Conservation (phyloP, 1,140 invertebrate species). For the Brachionus calyciflorus region DNA sequence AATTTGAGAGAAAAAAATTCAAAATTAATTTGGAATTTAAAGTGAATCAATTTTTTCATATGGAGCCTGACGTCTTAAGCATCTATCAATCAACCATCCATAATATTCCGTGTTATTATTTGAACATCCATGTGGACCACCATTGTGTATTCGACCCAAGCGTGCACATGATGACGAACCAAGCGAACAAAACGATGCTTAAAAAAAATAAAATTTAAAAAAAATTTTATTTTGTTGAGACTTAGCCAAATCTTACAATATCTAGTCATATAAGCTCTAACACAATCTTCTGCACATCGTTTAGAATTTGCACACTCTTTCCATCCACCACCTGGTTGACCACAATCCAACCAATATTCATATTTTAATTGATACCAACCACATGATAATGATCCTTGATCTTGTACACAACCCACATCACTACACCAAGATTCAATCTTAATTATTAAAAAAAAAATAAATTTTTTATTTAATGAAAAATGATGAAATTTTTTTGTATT, state of each 20-base stretch:
- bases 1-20: neutral
- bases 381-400: conserved; percentile 48
- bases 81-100: conserved; percentile 29
- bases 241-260: conserved; percentile 40
- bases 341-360: conserved; percentile 46
- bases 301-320: conserved; percentile 48
- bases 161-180: conserved; percentile 47
- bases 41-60: conserved; percentile 43
- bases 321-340: conserved; percentile 45
- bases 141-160: conserved; percentile 49
- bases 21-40: conserved; percentile 1
- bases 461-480: neutral
- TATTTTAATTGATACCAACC: conserved; percentile 46
- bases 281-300: conserved; percentile 48
- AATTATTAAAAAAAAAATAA: neutral
- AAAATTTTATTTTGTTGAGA: neutral
- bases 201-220: neutral
- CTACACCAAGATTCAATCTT: conserved; percentile 52
- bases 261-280: conserved; percentile 48
- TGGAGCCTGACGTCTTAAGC: conserved; percentile 27
- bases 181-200: conserved; percentile 9
- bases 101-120: conserved; percentile 43
- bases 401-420: conserved; percentile 53
- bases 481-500: neutral
- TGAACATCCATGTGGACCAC: conserved; percentile 48